These are phyloP conservation scores for Thunnus thynnus DNA, from an alignment of 2,113 vertebrate species.

Conservation along the genomic window DNA sequence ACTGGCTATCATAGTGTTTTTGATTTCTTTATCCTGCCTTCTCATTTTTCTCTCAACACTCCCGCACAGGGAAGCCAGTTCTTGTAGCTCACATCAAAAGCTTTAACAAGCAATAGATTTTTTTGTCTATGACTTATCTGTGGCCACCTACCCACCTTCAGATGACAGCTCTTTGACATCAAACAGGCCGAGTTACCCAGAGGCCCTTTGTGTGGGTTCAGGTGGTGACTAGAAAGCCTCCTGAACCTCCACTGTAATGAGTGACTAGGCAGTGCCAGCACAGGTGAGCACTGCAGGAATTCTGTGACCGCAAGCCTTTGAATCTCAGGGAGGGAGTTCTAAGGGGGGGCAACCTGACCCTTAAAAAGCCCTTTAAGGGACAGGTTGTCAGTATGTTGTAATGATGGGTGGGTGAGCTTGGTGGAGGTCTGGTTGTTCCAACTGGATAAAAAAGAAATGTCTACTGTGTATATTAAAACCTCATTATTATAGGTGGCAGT, in stretches of 20 bases:
- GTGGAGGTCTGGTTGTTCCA: conserved; percentile 27
- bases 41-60: conserved; percentile 65
- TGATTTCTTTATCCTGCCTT: conserved; percentile 21
- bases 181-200: conserved; percentile 75
- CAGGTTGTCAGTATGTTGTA: conserved; percentile 28
- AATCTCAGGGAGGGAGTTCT: conserved; percentile 48
- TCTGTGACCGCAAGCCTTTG: conserved; percentile 71
- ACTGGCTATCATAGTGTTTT: not conserved
- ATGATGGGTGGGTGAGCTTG: conserved; percentile 29
- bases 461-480: not conserved
- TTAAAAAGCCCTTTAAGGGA: conserved; percentile 7
- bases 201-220: conserved; percentile 79
- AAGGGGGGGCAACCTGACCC: too few species aligned
- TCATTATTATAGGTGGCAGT: conserved; percentile 2
- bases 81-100: conserved; percentile 70
- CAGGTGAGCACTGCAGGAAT: conserved; percentile 81
- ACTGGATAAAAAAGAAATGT: conserved; percentile 10
- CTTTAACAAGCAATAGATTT: conserved; percentile 41
- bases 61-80: conserved; percentile 10
- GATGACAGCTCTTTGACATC: conserved; percentile 77
- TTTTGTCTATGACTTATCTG: conserved; percentile 49
- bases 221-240: conserved; percentile 69
- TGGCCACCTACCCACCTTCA: conserved; percentile 52
- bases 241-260: conserved; percentile 69
- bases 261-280: conserved; percentile 65